These are phyloP conservation scores for Pterois miles DNA, from an alignment of 2,797 vertebrate species.

Conservation along the genomic window DNA sequence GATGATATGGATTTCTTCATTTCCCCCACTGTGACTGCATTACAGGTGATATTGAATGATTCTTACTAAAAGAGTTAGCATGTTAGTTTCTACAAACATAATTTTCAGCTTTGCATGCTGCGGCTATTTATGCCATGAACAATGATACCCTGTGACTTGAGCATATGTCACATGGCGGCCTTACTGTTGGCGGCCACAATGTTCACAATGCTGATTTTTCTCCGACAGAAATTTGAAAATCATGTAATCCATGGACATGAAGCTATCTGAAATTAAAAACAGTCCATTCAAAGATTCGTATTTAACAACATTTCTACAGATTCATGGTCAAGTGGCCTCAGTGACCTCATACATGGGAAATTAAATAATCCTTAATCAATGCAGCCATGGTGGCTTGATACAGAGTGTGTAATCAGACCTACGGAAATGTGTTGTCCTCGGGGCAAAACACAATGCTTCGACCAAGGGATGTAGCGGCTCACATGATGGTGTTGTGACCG, in stretches of 20 bases:
- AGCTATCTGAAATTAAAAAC: not conserved
- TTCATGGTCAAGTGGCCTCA: not conserved
- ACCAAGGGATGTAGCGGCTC: conserved; percentile 56
- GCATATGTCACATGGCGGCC: conserved; percentile 10
- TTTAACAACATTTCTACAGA: not conserved
- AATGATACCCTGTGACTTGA: conserved; percentile 19
- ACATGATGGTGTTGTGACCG: conserved; percentile 83
- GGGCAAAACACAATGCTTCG: conserved; percentile 46
- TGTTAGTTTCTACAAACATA: not conserved
- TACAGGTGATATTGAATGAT: not conserved
- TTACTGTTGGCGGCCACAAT: not conserved
- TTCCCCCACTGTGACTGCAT: not conserved
- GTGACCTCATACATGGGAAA: not conserved
- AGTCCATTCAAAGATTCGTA: not conserved
- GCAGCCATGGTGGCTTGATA: not conserved
- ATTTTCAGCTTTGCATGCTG: not conserved
- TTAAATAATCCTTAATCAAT: conserved; percentile 4
- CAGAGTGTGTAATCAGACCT: conserved; percentile 17
- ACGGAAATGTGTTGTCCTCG: conserved; percentile 33
- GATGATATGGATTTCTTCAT: not conserved
- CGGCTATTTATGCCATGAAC: not conserved
- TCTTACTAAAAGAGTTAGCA: not conserved
- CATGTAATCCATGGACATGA: not conserved
- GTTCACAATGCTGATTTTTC: not conserved
- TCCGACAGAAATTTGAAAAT: not conserved